Evolutionary conservation across 2,888 invertebrate genomes (phyloP).

Genomic region (Orthosia gothica): DNA sequence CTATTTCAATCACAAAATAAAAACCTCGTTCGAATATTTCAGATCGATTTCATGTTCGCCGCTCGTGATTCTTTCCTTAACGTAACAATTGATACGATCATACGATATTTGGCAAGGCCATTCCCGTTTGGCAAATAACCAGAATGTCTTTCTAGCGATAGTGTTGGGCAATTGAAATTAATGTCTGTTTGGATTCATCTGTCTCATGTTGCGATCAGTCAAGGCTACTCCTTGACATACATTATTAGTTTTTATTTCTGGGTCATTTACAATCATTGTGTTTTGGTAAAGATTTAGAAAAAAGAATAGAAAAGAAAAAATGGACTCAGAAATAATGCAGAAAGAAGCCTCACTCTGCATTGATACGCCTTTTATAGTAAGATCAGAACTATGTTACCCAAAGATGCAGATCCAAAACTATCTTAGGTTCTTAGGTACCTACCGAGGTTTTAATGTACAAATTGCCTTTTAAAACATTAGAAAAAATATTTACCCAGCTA

Average conservation of each 20-base stretch:
- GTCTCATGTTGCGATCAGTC: constrained; percentile 28
- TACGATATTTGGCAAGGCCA: constrained; percentile 54
- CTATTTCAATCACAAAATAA: neutral
- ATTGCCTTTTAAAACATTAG: too few species aligned
- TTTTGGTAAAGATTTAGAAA: too few species aligned
- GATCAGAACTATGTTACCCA: too few species aligned
- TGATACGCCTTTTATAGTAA: too few species aligned
- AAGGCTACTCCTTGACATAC: constrained; percentile 24
- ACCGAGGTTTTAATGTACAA: too few species aligned
- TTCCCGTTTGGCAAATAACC: constrained; percentile 65
- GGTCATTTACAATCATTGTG: neutral
- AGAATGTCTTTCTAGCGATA: constrained; percentile 59
- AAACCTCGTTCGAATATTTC: constrained; percentile 7
- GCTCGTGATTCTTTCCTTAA: constrained; percentile 9
- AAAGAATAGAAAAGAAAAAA: too few species aligned
- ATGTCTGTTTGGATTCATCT: constrained; percentile 49
- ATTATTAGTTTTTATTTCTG: constrained; percentile 31
- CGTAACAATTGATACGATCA: constrained; percentile 51
- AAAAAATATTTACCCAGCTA: too few species aligned
- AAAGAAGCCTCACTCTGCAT: too few species aligned
- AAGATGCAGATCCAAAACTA: too few species aligned
- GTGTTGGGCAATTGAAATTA: constrained; percentile 55
- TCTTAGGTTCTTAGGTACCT: too few species aligned
- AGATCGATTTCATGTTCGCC: constrained; percentile 16
- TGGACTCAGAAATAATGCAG: too few species aligned